Evolutionary conservation across 2,113 vertebrate species (phyloP), one percentile per base, ranked within the genome.

Genomic region (Trinectes maculatus): DNA sequence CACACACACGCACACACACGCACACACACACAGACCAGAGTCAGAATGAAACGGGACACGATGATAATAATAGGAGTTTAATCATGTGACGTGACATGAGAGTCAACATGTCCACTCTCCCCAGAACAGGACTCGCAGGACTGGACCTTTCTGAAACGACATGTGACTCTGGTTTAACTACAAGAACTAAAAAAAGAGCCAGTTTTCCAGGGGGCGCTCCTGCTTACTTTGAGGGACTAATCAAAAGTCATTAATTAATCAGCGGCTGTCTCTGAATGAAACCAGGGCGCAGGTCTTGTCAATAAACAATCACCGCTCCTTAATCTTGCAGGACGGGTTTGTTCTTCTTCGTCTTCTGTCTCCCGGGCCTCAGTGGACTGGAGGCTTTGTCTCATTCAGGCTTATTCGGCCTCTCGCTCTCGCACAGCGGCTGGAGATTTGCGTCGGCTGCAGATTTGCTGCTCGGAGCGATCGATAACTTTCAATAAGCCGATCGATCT

Each of bases 251-350:
- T 16, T n/a, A 75, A 65, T 62, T 34, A 43, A 28, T 59, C 68
- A 37, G 46, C 16, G 31, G 65, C 49, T 5, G 63, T 28, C 37
- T 60, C 28, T 62, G 49, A 70, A 59, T 48, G 28, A 72, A 78
- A 68, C 46, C 31, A 36, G 8, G 21, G 3, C 12, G 46, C 29
- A 42, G 42, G 15, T 51, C 74, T 42, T 13, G 70, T 83, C 85
- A 81, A 89, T 85, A 86, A 89, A 79, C 84, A 83, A 86, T 83
- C 82, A 78, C 56, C 2, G 57, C 67, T 42, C 57, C 8, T 24
- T 73, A 79, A 83, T 81, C 56, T 25, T 0, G 15, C 15, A 6
- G 13, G 31, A 18, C 16, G 7, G 46, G 26, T 25, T 54, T 54
- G 13, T 10, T 19, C n/a, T n/a, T n/a, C n/a, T 13, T 51, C 49